Percentiles rank a stretch among this genome's conserved stretches.
These are phyloP conservation scores for Platysteira castanea DNA, from an alignment of 2,113 vertebrate species.

Conservation along the genomic window DNA sequence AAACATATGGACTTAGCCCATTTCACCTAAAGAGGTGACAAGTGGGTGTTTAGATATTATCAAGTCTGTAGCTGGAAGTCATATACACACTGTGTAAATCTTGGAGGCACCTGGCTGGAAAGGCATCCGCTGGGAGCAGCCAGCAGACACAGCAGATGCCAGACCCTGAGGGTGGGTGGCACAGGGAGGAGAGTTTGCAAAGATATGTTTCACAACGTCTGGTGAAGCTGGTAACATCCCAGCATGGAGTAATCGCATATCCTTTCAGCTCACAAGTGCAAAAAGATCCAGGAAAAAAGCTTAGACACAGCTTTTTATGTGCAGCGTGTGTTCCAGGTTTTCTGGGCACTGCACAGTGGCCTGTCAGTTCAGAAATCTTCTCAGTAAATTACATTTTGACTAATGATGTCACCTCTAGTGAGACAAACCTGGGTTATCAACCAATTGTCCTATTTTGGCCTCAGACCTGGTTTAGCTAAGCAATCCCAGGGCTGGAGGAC, in stretches of 20 bases:
- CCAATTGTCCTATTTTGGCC: neutral
- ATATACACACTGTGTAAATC: neutral
- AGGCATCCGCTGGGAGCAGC: neutral
- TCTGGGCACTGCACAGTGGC: neutral
- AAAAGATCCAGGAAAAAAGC: neutral
- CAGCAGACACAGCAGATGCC: neutral
- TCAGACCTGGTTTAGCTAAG: neutral
- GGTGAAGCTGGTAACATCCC: neutral
- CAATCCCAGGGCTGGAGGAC: neutral
- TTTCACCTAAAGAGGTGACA: conserved; percentile 45
- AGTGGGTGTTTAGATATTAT: conserved; percentile 41
- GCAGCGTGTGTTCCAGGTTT: neutral
- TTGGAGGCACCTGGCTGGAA: neutral
- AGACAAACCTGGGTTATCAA: neutral
- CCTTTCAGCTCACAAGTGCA: neutral
- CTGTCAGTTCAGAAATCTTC: neutral
- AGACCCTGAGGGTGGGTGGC: fast-evolving
- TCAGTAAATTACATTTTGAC: neutral
- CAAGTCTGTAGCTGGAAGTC: neutral
- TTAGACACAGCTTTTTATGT: neutral
- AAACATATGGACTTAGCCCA: neutral
- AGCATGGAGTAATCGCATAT: neutral
- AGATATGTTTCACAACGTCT: neutral
- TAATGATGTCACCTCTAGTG: neutral
- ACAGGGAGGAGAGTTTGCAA: neutral